A percentile compares a stretch with the other conserved stretches of the same genome.
Evolutionary conservation across 1,140 invertebrate genomes (phyloP).

Genomic region (Caenorhabditis brenneri): DNA sequence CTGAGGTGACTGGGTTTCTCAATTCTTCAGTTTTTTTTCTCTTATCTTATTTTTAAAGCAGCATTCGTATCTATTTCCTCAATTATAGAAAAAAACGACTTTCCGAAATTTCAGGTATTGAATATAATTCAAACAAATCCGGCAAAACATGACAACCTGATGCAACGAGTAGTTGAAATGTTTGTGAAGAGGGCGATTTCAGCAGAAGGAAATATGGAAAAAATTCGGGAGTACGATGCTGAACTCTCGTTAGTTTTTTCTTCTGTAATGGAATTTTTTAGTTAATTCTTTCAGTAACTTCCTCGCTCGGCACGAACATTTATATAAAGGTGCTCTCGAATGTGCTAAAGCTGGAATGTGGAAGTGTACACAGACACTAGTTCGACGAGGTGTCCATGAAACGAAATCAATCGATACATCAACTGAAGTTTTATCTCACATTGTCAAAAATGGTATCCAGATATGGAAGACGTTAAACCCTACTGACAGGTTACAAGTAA

Average conservation of each 20-base stretch:
- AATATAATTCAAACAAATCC: slow-evolving; percentile 22
- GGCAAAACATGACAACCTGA: not conserved
- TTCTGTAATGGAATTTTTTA: too few relatives aligned
- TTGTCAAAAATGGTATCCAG: slow-evolving; percentile 30
- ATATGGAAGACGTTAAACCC: not conserved
- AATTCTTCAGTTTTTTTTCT: not conserved
- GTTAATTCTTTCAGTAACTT: slow-evolving; percentile 2
- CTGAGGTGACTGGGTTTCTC: not conserved
- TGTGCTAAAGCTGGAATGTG: slow-evolving; percentile 15
- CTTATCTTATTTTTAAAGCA: too few relatives aligned
- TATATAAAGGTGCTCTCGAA: not conserved
- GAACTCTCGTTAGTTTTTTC: not conserved
- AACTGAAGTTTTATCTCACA: slow-evolving; percentile 4
- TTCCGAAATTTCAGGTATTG: not conserved
- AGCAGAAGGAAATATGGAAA: slow-evolving; percentile 7
- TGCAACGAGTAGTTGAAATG: slow-evolving; percentile 27
- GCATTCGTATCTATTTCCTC: not conserved
- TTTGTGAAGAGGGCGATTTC: slow-evolving; percentile 15
- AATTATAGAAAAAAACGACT: not conserved
- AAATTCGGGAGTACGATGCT: slow-evolving; percentile 18
- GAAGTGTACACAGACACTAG: slow-evolving; percentile 33
- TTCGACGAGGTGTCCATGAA: not conserved
- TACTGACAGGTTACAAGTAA: slow-evolving; percentile 24
- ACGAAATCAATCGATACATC: not conserved
- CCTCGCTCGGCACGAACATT: slow-evolving; percentile 15